Evolutionary conservation across 2,888 invertebrate species (phyloP).

Genomic region (Drosophila seclusa): DNA sequence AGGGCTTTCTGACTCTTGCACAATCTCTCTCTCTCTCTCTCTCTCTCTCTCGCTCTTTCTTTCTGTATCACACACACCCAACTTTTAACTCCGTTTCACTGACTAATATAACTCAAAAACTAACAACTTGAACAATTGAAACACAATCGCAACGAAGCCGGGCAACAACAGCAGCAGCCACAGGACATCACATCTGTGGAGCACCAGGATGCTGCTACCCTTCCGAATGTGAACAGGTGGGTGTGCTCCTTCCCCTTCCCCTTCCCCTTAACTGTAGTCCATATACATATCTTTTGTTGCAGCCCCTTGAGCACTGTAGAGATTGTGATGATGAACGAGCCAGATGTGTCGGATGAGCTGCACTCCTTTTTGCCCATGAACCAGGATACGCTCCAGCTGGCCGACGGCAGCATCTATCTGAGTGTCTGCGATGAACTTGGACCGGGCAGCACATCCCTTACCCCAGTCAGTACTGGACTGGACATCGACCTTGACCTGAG

Average conservation of each 20-base stretch:
- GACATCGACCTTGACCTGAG: slow-evolving; percentile 87
- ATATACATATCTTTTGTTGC: not conserved
- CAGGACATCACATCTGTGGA: slow-evolving; percentile 86
- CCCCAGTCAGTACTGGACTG: slow-evolving; percentile 89
- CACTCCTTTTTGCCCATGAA: slow-evolving; percentile 85
- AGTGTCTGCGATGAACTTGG: slow-evolving; percentile 66
- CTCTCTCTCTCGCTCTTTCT: not conserved
- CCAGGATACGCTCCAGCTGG: slow-evolving; percentile 68
- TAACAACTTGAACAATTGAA: slow-evolving; percentile 41
- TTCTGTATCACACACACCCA: not conserved
- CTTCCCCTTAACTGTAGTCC: not conserved
- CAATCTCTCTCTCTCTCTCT: slow-evolving; percentile 1
- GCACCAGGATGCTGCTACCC: slow-evolving; percentile 8
- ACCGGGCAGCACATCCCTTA: slow-evolving; percentile 83
- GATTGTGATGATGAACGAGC: slow-evolving; percentile 83
- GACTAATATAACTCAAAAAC: slow-evolving; percentile 9
- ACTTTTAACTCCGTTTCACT: slow-evolving; percentile 1
- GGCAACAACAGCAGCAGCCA: slow-evolving; percentile 85
- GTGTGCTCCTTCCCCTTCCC: not conserved
- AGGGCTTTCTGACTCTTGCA: slow-evolving; percentile 13
- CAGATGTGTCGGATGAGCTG: slow-evolving; percentile 84
- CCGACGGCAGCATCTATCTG: slow-evolving; percentile 62
- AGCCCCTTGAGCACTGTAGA: slow-evolving; percentile 70
- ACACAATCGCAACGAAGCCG: slow-evolving; percentile 9
- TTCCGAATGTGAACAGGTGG: slow-evolving; percentile 33